A percentile compares a stretch with the other conserved stretches of the same genome.
Conservation (phyloP, 2,888 invertebrate genomes). For the Lasioglossum oenotherae region DNA sequence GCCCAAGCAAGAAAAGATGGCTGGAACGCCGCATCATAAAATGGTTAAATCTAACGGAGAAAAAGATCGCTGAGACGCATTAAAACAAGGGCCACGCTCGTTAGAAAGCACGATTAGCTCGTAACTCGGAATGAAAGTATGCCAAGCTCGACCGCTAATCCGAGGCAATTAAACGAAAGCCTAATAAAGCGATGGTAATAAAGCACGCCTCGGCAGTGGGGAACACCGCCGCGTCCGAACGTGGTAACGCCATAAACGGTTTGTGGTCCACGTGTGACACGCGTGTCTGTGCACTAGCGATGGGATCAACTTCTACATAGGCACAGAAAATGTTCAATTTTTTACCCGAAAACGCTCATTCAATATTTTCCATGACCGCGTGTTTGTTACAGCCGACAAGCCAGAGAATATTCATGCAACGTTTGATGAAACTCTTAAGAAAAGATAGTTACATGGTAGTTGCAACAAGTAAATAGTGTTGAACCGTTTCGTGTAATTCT, state of each 20-base stretch:
- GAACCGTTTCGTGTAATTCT: not conserved
- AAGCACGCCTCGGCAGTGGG: constrained; percentile 49
- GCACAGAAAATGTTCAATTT: too few relatives aligned
- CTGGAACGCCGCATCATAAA: not conserved
- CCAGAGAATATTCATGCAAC: not conserved
- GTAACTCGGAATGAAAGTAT: constrained; percentile 32
- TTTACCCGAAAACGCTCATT: too few relatives aligned
- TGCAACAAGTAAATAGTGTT: not conserved
- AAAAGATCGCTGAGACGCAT: not conserved
- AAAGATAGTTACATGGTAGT: not conserved
- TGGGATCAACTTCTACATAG: not conserved
- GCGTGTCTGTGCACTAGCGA: constrained; percentile 25
- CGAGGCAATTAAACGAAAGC: constrained; percentile 64
- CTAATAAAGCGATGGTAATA: constrained; percentile 65
- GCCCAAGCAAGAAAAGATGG: not conserved
- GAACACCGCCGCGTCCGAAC: constrained; percentile 22
- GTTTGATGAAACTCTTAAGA: not conserved
- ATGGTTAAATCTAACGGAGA: not conserved
- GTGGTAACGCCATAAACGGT: constrained; percentile 69
- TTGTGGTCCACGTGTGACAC: constrained; percentile 53
- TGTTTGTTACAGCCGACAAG: too few relatives aligned
- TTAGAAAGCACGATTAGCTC: constrained; percentile 44
- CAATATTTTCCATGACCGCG: too few relatives aligned
- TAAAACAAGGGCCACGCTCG: constrained; percentile 38
- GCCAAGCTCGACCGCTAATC: constrained; percentile 16